These are phyloP conservation scores for Bombyx huttoni DNA, from an alignment of 2,888 invertebrate genomes.

Conservation along the genomic window DNA sequence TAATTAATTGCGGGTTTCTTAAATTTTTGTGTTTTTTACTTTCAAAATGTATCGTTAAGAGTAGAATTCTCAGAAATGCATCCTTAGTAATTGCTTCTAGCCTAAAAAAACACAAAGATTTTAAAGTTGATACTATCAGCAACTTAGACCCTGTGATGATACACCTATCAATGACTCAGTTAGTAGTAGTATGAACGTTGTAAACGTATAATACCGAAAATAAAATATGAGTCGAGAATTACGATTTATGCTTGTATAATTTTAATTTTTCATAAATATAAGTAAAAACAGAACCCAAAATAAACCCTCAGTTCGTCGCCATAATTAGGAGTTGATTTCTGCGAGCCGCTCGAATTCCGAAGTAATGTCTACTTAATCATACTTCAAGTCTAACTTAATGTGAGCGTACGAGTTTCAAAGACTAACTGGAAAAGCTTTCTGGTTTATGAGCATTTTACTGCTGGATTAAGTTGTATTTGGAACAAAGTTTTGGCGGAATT, in stretches of 20 bases:
- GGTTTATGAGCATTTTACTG: not conserved
- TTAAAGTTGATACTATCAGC: not conserved
- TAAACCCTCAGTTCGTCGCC: not conserved
- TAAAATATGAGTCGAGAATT: not conserved
- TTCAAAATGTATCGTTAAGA: too few species aligned
- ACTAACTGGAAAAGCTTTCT: not conserved
- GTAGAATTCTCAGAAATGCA: too few species aligned
- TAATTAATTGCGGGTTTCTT: too few species aligned
- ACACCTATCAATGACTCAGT: too few species aligned
- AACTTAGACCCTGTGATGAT: too few species aligned
- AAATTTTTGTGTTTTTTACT: too few species aligned
- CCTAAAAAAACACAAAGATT: not conserved
- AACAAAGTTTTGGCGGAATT: not conserved
- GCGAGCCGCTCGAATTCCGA: not conserved
- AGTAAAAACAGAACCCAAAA: not conserved
- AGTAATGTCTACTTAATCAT: not conserved
- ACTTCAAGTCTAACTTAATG: not conserved
- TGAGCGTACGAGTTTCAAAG: not conserved
- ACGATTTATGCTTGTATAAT: not conserved
- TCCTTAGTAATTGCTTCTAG: too few species aligned
- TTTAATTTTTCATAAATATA: not conserved
- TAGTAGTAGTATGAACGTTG: too few species aligned
- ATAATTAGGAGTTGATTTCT: not conserved
- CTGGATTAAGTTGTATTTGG: not conserved
- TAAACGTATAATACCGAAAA: too few species aligned